Conservation (phyloP, 2,888 invertebrate genomes). For the Diarsia mendica region DNA sequence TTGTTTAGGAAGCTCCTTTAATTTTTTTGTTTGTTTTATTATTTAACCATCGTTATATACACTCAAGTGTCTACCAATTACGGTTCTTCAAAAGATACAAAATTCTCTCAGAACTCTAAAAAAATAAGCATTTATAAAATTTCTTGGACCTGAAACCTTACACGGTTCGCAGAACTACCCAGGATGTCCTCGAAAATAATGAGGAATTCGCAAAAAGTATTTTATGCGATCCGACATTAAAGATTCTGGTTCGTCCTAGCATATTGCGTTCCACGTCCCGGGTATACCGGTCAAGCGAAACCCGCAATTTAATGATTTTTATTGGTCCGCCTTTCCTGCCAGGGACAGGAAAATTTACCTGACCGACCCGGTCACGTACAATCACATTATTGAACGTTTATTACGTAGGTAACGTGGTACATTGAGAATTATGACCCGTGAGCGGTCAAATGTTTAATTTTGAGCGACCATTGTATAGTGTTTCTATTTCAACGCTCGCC, state of each 20-base stretch:
- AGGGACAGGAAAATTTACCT: conserved; percentile 82
- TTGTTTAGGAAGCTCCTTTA: neutral
- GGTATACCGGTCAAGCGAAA: conserved; percentile 72
- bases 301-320: conserved; percentile 86
- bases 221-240: conserved; percentile 71
- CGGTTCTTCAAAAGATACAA: neutral
- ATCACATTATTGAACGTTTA: conserved; percentile 84
- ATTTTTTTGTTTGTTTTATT: neutral
- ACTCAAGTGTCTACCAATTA: neutral
- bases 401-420: conserved; percentile 75
- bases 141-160: conserved; percentile 7
- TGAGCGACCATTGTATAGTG: conserved; percentile 54
- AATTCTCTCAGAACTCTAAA: neutral
- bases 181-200: conserved; percentile 53
- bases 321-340: conserved; percentile 79
- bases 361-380: conserved; percentile 75
- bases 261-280: conserved; percentile 75
- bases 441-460: conserved; percentile 73
- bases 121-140: neutral
- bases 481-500: conserved; percentile 43
- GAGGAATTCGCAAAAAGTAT: conserved; percentile 54
- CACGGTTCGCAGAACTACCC: conserved; percentile 38
- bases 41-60: neutral
- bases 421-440: conserved; percentile 77
- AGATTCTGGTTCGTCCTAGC: conserved; percentile 73